Evolutionary conservation across 2,888 invertebrate genomes (phyloP), one percentile per base, ranked within the genome.

Genomic region (Brachycybe producta): DNA sequence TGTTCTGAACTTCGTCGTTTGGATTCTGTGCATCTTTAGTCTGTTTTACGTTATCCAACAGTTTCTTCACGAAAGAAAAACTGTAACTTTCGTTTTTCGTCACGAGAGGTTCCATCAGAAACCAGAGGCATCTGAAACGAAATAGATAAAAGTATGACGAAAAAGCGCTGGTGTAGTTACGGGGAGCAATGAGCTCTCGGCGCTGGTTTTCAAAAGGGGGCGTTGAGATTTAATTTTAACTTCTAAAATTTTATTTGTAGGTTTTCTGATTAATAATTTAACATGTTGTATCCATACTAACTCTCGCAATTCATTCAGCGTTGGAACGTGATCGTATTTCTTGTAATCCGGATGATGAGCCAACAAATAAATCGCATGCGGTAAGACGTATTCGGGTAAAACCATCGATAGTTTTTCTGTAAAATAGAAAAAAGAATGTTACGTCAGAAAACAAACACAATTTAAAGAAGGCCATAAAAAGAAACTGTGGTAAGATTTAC

Each of bases 321-420:
- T 84, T 23, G 74, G 70, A 17, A 82, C 73, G 63, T 87, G 84
- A 61, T 82, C 78, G 68, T 82, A 78, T 56, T 77, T 74, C 44
- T 80, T 81, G 65, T 84, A 86, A 58, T 79, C 76, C 5, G 88
- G 84, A 69, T 91, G 86, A 67, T 95, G 92, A n/a, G 94, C 84
- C 52, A 97, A 74, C 46, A 97, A 79, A 43, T 95, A 90, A 59
- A 95, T 83, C n/a, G 91, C 86, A 70, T 94, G 95, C 57, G 92
- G 88, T 63, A 97, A 72, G 82, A 92, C 91, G 67, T 94, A 95
- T 72, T 97, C 97, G 48, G 97, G 95, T 68, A 94, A 73, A 66
- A 90, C 57, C 26, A 62, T 57, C 42, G 63, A 62, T 58, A 67
- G 36, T 44, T 54, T 54, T 13, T 43, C 54, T 57, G 48, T 15